Conservation (phyloP, 2,888 invertebrate genomes). For the Ctenicera cuprea region DNA sequence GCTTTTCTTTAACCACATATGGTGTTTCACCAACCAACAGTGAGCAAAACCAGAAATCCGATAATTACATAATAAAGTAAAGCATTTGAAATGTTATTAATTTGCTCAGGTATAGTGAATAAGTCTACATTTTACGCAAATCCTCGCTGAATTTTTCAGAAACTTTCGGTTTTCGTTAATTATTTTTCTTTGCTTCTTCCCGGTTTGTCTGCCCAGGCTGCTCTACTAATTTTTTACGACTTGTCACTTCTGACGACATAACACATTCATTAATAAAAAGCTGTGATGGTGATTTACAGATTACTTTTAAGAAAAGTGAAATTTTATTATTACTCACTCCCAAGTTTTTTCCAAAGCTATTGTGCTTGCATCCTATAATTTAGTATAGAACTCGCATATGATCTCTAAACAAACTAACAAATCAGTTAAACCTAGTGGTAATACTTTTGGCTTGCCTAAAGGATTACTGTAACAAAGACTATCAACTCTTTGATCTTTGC, state of each 20-base stretch:
- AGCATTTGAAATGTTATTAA: too few relatives aligned
- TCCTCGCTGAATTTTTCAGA: conserved; percentile 4
- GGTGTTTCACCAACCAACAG: too few relatives aligned
- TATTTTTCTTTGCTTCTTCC: conserved; percentile 10
- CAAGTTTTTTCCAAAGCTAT: too few relatives aligned
- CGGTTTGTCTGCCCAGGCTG: neutral
- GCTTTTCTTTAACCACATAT: too few relatives aligned
- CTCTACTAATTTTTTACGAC: conserved; percentile 19
- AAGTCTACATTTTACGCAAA: conserved; percentile 6
- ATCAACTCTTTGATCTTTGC: conserved; percentile 22
- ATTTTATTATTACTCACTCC: neutral
- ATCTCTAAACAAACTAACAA: neutral
- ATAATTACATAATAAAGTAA: too few relatives aligned
- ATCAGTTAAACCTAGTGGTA: neutral
- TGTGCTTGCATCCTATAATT: too few relatives aligned
- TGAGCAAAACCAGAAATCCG: too few relatives aligned
- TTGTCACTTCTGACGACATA: conserved; percentile 15
- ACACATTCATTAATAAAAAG: conserved; percentile 8
- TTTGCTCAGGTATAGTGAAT: too few relatives aligned
- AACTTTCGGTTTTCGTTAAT: conserved; percentile 18
- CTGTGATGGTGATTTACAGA: too few relatives aligned
- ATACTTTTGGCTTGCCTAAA: neutral
- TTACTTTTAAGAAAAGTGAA: neutral
- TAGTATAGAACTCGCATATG: too few relatives aligned
- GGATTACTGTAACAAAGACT: neutral